These are phyloP conservation scores for Meandrina meandrites DNA, from an alignment of 92 coral and sea anemone genomes.

Conservation along the genomic window DNA sequence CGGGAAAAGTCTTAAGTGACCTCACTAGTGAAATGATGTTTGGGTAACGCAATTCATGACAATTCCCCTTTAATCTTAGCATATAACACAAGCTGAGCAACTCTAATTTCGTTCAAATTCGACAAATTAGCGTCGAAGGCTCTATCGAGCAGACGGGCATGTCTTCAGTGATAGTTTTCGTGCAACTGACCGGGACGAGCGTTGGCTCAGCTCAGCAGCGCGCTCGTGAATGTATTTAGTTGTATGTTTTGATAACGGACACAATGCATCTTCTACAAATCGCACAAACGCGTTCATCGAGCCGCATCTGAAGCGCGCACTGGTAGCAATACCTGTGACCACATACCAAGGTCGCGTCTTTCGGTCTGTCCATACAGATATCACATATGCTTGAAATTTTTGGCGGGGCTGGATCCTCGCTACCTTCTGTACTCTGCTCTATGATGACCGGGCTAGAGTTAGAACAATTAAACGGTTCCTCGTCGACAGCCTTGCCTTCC, in stretches of 20 bases:
- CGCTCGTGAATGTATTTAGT: conserved; percentile 17
- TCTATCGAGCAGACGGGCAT: not conserved
- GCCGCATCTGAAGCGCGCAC: conserved; percentile 71
- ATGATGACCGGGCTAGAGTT: conserved; percentile 1
- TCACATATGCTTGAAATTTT: conserved; percentile 33
- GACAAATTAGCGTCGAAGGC: not conserved
- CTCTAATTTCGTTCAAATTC: not conserved
- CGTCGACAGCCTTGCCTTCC: conserved; percentile 3
- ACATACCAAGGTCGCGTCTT: conserved; percentile 66
- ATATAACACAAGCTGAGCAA: not conserved
- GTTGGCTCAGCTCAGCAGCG: not conserved
- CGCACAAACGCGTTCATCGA: conserved; percentile 66
- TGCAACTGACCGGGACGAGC: not conserved
- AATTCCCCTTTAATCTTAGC: not conserved
- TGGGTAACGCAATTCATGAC: no score
- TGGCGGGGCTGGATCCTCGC: not conserved
- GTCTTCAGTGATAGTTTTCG: not conserved
- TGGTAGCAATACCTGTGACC: conserved; percentile 67
- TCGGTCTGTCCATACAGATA: conserved; percentile 68
- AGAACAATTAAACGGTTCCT: not conserved
- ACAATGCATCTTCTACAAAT: conserved; percentile 63
- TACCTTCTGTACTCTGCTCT: not conserved
- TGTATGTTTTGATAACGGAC: conserved; percentile 70
- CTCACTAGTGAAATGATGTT: not conserved
- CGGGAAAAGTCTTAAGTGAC: not conserved